phyloP scores from a whole-genome alignment of 2,888 invertebrate species.

The Vannuccia rotundouncinata region DNA sequence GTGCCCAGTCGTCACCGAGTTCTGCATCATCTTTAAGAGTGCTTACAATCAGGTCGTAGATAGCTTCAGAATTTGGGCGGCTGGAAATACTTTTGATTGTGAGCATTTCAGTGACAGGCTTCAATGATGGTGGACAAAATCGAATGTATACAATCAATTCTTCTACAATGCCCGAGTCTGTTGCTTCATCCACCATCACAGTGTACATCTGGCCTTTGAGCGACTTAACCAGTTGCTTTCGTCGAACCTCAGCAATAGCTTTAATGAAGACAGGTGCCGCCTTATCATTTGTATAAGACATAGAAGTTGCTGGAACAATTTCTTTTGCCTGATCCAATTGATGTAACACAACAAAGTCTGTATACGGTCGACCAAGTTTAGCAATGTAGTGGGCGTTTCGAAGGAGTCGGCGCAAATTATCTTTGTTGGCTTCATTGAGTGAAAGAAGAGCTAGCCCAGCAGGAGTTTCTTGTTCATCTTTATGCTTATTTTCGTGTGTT shows the following conservation, averaged over 20 bases:
- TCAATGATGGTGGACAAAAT: conserved; percentile 26
- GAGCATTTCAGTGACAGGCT: conserved; percentile 26
- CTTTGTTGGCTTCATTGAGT: conserved; percentile 26
- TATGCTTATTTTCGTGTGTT: conserved; percentile 26
- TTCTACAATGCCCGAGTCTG: conserved; percentile 24
- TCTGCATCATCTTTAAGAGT: conserved; percentile 26
- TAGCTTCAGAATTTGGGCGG: conserved; percentile 26
- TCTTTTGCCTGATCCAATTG: conserved; percentile 26
- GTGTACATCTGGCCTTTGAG: conserved; percentile 26
- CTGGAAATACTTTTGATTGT: conserved; percentile 24
- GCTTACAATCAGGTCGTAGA: conserved; percentile 26
- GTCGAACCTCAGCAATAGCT: conserved; percentile 26
- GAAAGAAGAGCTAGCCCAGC: conserved; percentile 26
- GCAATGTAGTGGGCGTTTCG: conserved; percentile 26
- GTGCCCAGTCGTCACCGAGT: conserved; percentile 26
- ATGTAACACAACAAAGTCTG: conserved; percentile 21
- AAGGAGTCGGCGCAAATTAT: conserved; percentile 26
- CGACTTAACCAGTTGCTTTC: conserved; percentile 26
- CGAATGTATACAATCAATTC: conserved; percentile 26
- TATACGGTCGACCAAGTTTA: conserved; percentile 24
- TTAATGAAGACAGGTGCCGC: conserved; percentile 26
- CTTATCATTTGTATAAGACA: conserved; percentile 26
- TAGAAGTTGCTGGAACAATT: conserved; percentile 26
- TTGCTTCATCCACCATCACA: conserved; percentile 26
- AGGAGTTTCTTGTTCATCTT: conserved; percentile 26